phyloP scores from a whole-genome alignment of 2,888 invertebrate species.

The Xylota segnis region DNA sequence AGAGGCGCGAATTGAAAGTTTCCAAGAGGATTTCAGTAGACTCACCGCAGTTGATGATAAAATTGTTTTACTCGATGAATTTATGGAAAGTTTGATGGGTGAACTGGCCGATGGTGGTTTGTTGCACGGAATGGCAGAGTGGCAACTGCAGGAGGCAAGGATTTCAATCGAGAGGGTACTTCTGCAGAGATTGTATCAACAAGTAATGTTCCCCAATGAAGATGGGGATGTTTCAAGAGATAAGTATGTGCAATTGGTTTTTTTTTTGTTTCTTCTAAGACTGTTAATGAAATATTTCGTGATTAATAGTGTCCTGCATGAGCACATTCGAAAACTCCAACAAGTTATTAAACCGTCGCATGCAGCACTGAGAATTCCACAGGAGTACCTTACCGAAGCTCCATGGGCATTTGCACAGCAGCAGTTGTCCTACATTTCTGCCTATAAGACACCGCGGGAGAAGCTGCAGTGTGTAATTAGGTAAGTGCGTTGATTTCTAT shows the following conservation, averaged over 20 bases:
- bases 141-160: slow-evolving; percentile 91
- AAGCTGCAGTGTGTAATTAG: slow-evolving; percentile 87
- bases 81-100: slow-evolving; percentile 89
- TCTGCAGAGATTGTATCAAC: slow-evolving; percentile 95
- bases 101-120: slow-evolving; percentile 89
- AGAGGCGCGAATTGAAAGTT: slow-evolving; percentile 89
- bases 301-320: slow-evolving; percentile 89
- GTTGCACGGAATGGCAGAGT: slow-evolving; percentile 88
- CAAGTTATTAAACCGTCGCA: slow-evolving; percentile 91
- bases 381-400: slow-evolving; percentile 94
- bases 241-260: slow-evolving; percentile 86
- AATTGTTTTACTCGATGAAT: slow-evolving; percentile 93
- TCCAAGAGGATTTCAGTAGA: slow-evolving; percentile 92
- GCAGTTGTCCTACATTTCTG: slow-evolving; percentile 94
- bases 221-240: slow-evolving; percentile 97
- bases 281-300: slow-evolving; percentile 9
- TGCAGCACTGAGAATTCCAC: slow-evolving; percentile 92
- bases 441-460: slow-evolving; percentile 95
- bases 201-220: slow-evolving; percentile 98
- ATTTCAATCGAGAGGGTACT: slow-evolving; percentile 95
- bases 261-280: background rate
- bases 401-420: slow-evolving; percentile 98
- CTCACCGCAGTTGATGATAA: slow-evolving; percentile 95
- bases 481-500: slow-evolving; percentile 77
- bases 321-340: slow-evolving; percentile 94